phyloP scores from a whole-genome alignment of 2,888 invertebrate genomes.

The Gastracanthus pulcherrimus region DNA sequence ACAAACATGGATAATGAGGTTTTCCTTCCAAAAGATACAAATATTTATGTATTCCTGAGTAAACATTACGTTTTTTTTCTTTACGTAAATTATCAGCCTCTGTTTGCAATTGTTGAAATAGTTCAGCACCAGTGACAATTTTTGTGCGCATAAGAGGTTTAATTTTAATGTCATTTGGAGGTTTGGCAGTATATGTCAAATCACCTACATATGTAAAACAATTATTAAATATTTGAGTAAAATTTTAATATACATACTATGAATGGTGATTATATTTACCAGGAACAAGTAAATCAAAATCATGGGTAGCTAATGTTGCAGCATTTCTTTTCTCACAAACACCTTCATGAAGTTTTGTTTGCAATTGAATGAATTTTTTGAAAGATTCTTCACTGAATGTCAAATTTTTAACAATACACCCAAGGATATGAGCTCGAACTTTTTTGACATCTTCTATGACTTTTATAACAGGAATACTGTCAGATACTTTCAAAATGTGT shows the following conservation, averaged over 20 bases:
- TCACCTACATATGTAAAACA: conserved; percentile 76
- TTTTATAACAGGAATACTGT: conserved; percentile 79
- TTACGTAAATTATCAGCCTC: conserved; percentile 90
- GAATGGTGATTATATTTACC: conserved; percentile 72
- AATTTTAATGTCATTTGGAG: conserved; percentile 83
- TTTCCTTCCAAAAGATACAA: conserved; percentile 88
- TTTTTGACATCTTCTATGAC: conserved; percentile 80
- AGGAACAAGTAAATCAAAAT: conserved; percentile 82
- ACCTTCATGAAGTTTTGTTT: conserved; percentile 87
- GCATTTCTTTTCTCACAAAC: conserved; percentile 88
- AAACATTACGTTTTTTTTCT: conserved; percentile 89
- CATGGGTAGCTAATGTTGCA: conserved; percentile 92
- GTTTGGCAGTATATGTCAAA: conserved; percentile 84
- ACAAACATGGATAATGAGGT: conserved; percentile 85
- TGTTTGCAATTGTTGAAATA: conserved; percentile 84
- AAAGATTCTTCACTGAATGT: conserved; percentile 82
- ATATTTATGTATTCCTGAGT: conserved; percentile 91
- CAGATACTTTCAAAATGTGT: conserved; percentile 72
- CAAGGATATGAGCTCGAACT: conserved; percentile 85
- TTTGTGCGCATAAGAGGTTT: conserved; percentile 83
- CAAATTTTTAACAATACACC: conserved; percentile 85
- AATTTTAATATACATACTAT: neutral
- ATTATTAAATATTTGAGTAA: conserved; percentile 3
- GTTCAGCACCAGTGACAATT: conserved; percentile 82
- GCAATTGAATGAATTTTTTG: conserved; percentile 88